A percentile compares a stretch with the other conserved stretches of the same genome.
Conservation (phyloP, 2,113 vertebrate genomes). For the Tachycineta bicolor region DNA sequence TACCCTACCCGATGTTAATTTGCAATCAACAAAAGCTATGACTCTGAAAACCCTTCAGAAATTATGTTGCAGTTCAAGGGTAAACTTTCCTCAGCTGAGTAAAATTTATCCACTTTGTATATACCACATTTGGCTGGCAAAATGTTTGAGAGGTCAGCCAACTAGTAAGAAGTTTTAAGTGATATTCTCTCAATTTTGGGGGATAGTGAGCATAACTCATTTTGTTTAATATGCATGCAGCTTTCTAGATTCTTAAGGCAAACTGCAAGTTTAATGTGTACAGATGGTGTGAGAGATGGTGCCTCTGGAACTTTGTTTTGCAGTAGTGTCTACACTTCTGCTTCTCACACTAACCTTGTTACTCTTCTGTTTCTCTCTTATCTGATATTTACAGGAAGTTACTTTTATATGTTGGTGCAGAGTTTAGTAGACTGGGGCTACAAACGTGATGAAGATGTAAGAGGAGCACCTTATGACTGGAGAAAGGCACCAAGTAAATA, state of each 20-base stretch:
- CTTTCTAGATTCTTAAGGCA: neutral
- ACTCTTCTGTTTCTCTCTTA: neutral
- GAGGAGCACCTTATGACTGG: slow-evolving; percentile 97
- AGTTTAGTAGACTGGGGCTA: slow-evolving; percentile 91
- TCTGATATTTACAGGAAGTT: slow-evolving; percentile 82
- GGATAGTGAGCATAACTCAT: neutral
- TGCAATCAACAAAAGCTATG: neutral
- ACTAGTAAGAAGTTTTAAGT: neutral
- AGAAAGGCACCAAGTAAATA: slow-evolving; percentile 93
- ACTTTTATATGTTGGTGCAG: slow-evolving; percentile 93
- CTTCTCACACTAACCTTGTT: neutral
- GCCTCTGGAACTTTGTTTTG: neutral
- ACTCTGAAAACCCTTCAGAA: neutral
- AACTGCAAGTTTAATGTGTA: neutral
- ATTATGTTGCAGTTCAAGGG: neutral
- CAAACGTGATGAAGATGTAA: slow-evolving; percentile 85
- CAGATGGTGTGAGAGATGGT: neutral
- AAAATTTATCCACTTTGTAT: neutral
- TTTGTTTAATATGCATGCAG: neutral
- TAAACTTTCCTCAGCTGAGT: neutral
- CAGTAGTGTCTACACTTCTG: neutral
- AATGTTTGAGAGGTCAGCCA: neutral
- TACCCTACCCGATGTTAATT: neutral
- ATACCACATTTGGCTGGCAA: neutral
- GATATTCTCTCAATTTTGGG: neutral